Evolutionary conservation across 1,140 invertebrate species (phyloP).

Genomic region (Brachionus sp.): DNA sequence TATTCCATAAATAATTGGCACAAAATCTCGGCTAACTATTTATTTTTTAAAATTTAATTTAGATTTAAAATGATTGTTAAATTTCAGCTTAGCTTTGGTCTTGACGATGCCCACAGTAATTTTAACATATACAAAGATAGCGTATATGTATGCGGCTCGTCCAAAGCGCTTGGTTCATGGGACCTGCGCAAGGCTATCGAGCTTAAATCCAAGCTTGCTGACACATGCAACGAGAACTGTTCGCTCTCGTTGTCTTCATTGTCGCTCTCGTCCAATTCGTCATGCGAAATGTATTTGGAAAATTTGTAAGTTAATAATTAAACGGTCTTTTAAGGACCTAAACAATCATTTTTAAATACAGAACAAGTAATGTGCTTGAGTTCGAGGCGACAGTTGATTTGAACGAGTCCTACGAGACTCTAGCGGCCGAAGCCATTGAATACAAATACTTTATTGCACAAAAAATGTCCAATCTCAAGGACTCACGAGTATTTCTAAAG

Average conservation of each 20-base stretch:
- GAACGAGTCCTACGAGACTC: not conserved
- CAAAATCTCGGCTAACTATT: not conserved
- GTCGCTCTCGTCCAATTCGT: constrained; percentile 6
- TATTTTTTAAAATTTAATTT: not conserved
- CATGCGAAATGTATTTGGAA: not conserved
- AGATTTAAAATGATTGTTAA: constrained; percentile 28
- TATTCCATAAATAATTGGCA: not conserved
- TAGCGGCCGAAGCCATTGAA: not conserved
- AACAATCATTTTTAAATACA: constrained; percentile 12
- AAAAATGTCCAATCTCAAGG: constrained; percentile 8
- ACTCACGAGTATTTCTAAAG: constrained; percentile 10
- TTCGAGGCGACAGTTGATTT: constrained; percentile 30
- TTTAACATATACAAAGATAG: constrained; percentile 35
- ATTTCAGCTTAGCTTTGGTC: constrained; percentile 35
- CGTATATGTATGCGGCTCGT: constrained; percentile 36
- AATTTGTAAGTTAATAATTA: constrained; percentile 37
- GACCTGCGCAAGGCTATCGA: not conserved
- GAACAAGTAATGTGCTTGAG: constrained; percentile 4
- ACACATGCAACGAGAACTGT: not conserved
- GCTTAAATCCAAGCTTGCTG: not conserved
- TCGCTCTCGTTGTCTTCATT: constrained; percentile 6
- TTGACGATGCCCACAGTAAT: not conserved
- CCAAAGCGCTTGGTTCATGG: constrained; percentile 12
- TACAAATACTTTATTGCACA: constrained; percentile 44
- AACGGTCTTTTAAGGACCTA: not conserved